A percentile compares a stretch with the other conserved stretches of the same genome.
Evolutionary conservation across 2,113 vertebrate species (phyloP).

Genomic region (Alligator sinensis): DNA sequence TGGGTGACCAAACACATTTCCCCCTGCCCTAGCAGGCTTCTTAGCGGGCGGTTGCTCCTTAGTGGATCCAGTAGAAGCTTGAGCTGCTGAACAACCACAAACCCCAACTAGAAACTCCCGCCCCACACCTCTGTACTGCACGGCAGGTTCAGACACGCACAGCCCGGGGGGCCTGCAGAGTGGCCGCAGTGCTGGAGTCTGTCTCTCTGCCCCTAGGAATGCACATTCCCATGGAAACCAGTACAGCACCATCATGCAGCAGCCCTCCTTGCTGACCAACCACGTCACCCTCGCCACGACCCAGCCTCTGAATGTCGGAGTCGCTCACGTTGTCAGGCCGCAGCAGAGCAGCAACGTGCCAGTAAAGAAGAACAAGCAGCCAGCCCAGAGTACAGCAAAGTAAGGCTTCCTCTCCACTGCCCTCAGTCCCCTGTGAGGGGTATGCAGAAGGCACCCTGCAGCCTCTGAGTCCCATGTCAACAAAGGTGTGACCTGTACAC

Average conservation of each 20-base stretch:
- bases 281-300: conserved; percentile 82
- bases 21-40: background rate
- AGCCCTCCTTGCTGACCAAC: conserved; percentile 87
- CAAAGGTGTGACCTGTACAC: background rate
- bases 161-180: background rate
- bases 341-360: conserved; percentile 83
- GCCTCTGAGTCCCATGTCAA: background rate
- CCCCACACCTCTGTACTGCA: fast-evolving
- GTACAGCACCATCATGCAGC: conserved; percentile 88
- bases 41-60: background rate
- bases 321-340: conserved; percentile 84
- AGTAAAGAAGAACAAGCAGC: conserved; percentile 90
- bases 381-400: conserved; percentile 79
- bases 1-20: background rate
- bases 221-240: conserved; percentile 91
- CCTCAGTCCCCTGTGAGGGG: background rate
- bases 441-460: background rate
- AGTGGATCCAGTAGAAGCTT: background rate
- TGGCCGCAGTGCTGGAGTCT: background rate
- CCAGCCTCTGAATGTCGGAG: conserved; percentile 87
- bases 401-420: conserved; percentile 62
- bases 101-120: background rate
- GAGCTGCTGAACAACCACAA: background rate
- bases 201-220: conserved; percentile 68
- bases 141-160: background rate